Evolutionary conservation across 2,888 invertebrate genomes (phyloP), one percentile per base, ranked within the genome.

Genomic region (Polia nebulosa): DNA sequence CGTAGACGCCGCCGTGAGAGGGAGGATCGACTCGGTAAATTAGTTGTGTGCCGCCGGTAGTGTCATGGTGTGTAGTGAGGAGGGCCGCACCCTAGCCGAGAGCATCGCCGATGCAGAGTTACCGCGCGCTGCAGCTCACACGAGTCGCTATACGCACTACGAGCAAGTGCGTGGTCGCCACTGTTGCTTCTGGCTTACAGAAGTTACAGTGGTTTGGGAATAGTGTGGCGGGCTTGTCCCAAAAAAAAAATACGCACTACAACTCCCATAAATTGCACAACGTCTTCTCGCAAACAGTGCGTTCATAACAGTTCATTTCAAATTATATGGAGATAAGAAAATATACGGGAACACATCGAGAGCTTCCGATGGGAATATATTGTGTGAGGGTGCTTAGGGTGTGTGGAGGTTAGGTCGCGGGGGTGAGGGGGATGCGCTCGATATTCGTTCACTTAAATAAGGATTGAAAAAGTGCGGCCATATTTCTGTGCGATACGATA

Each of bases 401-500:
- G 39, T 11, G 20, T n/a, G n/a, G 39, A 25, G 45, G 36, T 5
- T n/a, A 39, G 39, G 4, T 39, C 15, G 20, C 11, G 41, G 36
- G 39, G 13, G 56, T 0, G 52, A 1, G 25, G 11, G 41, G 41
- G 11, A n/a, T 7, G 34, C 66, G 68, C 39, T 77, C 76, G 80
- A 81, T 79, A 79, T 76, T 69, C 56, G 13, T 41, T 62, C 71
- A 73, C 80, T 79, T 71, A 81, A 73, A 72, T 81, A 82, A 74
- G 52, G 72, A 81, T 72, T 76, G 76, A 82, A 79, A 81, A 83
- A 82, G 60, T 76, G 76, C 53, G 55, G 63, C 52, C 65, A 80
- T 81, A 78, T 83, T 22, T 78, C 61, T 73, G 57, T 36, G 62
- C 62, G 61, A 59, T 64, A 65, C 52, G 65, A 20, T 36, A 53